Conservation (phyloP, 2,888 invertebrate genomes). For the Napeogenes sylphis region DNA sequence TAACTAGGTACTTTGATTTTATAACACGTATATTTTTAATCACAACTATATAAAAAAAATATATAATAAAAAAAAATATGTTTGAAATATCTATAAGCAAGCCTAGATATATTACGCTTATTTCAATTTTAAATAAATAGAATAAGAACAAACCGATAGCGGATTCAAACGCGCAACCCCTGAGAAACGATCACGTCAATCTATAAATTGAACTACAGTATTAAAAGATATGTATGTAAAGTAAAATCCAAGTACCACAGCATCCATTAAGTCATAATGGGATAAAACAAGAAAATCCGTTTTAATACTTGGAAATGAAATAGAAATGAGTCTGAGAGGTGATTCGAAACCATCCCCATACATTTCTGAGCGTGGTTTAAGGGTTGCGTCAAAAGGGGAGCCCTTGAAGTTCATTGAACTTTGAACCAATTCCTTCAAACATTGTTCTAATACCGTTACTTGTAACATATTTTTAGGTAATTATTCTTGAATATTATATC, state of each 20-base stretch:
- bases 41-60: too few species aligned
- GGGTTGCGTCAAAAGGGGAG: constrained; percentile 32
- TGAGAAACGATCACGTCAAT: too few species aligned
- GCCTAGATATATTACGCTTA: too few species aligned
- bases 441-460: constrained; percentile 17
- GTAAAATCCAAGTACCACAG: not conserved
- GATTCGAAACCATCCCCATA: constrained; percentile 15
- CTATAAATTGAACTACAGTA: not conserved
- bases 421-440: constrained; percentile 52
- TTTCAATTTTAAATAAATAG: too few species aligned
- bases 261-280: not conserved
- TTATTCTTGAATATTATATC: not conserved
- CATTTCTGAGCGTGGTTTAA: constrained; percentile 37
- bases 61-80: too few species aligned
- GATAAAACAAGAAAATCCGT: not conserved
- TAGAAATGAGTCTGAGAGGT: constrained; percentile 1
- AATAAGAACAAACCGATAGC: too few species aligned
- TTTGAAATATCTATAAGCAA: too few species aligned
- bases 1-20: too few species aligned
- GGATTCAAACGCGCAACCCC: too few species aligned
- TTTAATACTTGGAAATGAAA: constrained; percentile 1
- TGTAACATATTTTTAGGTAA: not conserved
- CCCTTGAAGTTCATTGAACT: constrained; percentile 52
- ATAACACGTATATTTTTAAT: too few species aligned
- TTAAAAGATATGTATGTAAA: not conserved